Evolutionary conservation across 2,888 invertebrate genomes (phyloP), one percentile per base, ranked within the genome.

Genomic region (Pollenia angustigena): DNA sequence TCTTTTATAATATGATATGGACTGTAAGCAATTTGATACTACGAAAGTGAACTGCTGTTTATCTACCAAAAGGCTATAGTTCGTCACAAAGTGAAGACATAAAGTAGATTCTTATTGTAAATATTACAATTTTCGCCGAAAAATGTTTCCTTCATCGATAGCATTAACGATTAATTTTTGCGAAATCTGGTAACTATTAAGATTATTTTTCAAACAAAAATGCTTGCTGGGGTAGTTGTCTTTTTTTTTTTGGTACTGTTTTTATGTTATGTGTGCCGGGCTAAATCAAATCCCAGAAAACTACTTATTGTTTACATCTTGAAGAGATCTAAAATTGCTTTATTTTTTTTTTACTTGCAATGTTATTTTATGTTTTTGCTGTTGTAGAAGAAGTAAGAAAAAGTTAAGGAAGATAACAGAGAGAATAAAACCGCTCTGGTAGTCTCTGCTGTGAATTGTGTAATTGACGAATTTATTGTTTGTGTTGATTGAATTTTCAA

Each of bases 391-490:
- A 66, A n/a, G 11, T 46, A 1, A 12, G 7, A 18, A 64, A 11
- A 44, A 12, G 62, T n/a, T 32, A 60, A n/a, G 18, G 32, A 32
- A 32, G 16, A 48, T 32, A 18, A 11, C 60, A 50, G 0, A 16
- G 14, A 12, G 32, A 32, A 32, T 32, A 50, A 40, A 60, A 40
- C 44, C 54, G 46, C 87, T 88, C 88, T 89, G 88, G 83, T 88
- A 88, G 88, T 87, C 60, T 81, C 79, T 81, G 75, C 46, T 81
- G 58, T 40, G 80, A 46, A 87, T 75, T 85, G 82, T 54, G 79
- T 60, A 71, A 81, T 87, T 88, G 88, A 87, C 84, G 82, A 88
- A 87, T 86, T 88, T 86, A 88, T 87, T 80, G 80, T 68, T 88
- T 84, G 81, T 78, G 71, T 75, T 81, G 84, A 86, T 87, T 85